phyloP scores from a whole-genome alignment of 2,113 vertebrate species.

The Microtus richardsoni region DNA sequence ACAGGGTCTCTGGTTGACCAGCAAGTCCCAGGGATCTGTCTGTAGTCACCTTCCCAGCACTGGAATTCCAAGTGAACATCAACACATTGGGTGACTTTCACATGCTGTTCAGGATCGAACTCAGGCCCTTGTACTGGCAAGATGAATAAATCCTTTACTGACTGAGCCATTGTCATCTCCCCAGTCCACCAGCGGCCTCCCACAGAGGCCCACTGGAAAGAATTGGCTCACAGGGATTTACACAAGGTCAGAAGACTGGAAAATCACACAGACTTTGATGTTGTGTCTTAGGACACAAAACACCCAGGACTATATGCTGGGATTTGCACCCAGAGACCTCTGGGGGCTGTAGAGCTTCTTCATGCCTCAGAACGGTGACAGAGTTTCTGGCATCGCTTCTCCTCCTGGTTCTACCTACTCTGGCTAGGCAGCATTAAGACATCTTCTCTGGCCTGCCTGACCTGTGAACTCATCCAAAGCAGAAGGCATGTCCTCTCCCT shows the following conservation, averaged over 20 bases:
- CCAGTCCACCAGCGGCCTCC: neutral
- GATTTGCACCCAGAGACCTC: neutral
- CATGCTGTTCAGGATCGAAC: neutral
- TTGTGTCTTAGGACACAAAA: neutral
- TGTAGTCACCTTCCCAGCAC: neutral
- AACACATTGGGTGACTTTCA: neutral
- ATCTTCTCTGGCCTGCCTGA: neutral
- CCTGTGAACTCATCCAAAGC: neutral
- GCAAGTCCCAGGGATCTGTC: neutral
- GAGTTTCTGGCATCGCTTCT: neutral
- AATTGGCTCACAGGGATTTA: neutral
- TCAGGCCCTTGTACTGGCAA: neutral
- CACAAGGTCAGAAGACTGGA: neutral
- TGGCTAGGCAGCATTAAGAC: neutral
- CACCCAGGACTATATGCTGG: neutral
- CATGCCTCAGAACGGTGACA: neutral
- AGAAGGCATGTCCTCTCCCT: accelerated
- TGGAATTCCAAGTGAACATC: neutral
- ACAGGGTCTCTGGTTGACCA: neutral
- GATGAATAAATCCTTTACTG: neutral
- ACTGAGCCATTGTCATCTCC: neutral
- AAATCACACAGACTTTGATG: neutral
- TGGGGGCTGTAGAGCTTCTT: neutral
- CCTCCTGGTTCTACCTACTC: neutral
- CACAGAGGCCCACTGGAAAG: neutral